phyloP scores from a whole-genome alignment of 2,113 vertebrate species.

The Cacatua alba region DNA sequence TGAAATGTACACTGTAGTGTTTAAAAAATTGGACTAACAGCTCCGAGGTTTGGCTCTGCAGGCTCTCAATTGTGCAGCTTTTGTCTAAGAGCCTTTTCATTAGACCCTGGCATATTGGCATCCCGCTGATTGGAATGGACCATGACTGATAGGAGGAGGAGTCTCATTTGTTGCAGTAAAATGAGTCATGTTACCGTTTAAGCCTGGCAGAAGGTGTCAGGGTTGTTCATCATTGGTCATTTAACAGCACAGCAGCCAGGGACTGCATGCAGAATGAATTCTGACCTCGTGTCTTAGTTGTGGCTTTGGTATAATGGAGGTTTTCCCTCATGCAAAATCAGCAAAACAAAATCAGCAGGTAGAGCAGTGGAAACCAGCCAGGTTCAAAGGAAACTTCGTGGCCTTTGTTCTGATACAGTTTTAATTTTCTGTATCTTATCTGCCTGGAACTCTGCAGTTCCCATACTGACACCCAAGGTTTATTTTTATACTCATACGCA shows the following conservation, averaged over 20 bases:
- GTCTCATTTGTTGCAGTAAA: slow-evolving; percentile 86
- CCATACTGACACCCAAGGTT: neutral
- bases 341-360: neutral
- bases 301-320: neutral
- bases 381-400: neutral
- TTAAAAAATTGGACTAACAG: slow-evolving; percentile 82
- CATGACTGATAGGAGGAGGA: slow-evolving; percentile 80
- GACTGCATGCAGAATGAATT: neutral
- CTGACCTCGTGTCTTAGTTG: slow-evolving; percentile 28
- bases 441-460: neutral
- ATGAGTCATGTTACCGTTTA: slow-evolving; percentile 65
- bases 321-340: neutral
- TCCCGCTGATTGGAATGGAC: slow-evolving; percentile 76
- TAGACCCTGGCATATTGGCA: slow-evolving; percentile 90
- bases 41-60: slow-evolving; percentile 82
- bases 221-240: slow-evolving; percentile 80
- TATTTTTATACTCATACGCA: neutral
- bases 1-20: slow-evolving; percentile 44
- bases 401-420: neutral
- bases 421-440: neutral
- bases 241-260: slow-evolving; percentile 75
- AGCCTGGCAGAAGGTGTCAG: slow-evolving; percentile 82
- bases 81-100: slow-evolving; percentile 90
- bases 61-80: slow-evolving; percentile 85
- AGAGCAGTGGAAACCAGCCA: neutral